A percentile compares a stretch with the other conserved stretches of the same genome.
These are phyloP conservation scores for Echiichthys vipera DNA, from an alignment of 2,797 vertebrate species.

Conservation along the genomic window DNA sequence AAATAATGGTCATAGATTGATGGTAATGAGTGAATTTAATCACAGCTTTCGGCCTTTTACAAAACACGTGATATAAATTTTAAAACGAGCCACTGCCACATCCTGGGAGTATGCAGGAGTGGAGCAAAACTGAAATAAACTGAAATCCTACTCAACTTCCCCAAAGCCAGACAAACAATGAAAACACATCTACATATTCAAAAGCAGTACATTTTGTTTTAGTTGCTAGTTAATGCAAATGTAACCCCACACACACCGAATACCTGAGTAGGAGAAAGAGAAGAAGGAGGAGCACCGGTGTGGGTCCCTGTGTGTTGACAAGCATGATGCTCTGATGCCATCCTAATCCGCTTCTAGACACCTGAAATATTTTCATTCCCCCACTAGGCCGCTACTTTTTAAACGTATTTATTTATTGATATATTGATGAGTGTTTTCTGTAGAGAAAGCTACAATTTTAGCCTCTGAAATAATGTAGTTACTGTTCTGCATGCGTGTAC, in stretches of 20 bases:
- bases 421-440: too few species aligned
- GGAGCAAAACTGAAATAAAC: constrained; percentile 30
- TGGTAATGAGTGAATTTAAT: constrained; percentile 75
- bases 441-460: too few species aligned
- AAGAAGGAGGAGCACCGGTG: too few species aligned
- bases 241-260: neutral
- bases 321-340: too few species aligned
- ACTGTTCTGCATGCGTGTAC: too few species aligned
- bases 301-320: too few species aligned
- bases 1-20: constrained; percentile 59
- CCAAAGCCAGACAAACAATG: constrained; percentile 22
- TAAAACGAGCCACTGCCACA: constrained; percentile 37
- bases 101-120: constrained; percentile 25
- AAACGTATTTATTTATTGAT: too few species aligned
- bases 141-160: constrained; percentile 31
- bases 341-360: too few species aligned
- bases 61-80: constrained; percentile 55
- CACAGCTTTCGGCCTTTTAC: constrained; percentile 61
- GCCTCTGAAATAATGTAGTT: too few species aligned
- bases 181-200: constrained; percentile 10
- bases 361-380: too few species aligned
- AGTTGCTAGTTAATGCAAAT: constrained; percentile 14
- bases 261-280: too few species aligned
- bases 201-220: neutral
- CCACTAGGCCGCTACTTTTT: too few species aligned